Evolutionary conservation across 2,888 invertebrate species (phyloP).

Genomic region (Acrobasis repandana): DNA sequence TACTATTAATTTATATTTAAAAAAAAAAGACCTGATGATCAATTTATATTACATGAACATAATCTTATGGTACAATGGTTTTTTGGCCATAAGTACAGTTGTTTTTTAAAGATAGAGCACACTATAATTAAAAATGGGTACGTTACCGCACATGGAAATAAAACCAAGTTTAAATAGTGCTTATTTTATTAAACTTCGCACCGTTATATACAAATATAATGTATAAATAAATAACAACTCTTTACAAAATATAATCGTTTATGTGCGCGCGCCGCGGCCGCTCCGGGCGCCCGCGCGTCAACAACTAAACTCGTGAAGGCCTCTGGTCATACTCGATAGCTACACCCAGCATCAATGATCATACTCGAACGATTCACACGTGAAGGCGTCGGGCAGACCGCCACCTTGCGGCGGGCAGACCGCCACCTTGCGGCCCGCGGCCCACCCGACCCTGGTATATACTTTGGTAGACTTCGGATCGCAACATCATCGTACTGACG

Average conservation of each 20-base stretch:
- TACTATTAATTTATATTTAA: no score
- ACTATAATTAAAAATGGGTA: no score
- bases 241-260: slow-evolving; percentile 77
- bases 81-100: no score
- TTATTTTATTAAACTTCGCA: slow-evolving; percentile 77
- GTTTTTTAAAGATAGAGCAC: no score
- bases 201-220: slow-evolving; percentile 80
- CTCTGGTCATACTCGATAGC: slow-evolving; percentile 47
- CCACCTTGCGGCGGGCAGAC: no score
- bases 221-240: slow-evolving; percentile 81
- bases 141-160: no score
- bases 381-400: no score
- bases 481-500: background rate
- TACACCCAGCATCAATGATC: slow-evolving; percentile 24
- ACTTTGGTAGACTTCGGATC: background rate
- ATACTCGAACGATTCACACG: no score
- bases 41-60: no score
- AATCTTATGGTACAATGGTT: no score
- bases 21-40: no score
- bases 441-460: background rate
- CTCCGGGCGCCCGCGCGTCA: slow-evolving; percentile 37
- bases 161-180: slow-evolving; percentile 62
- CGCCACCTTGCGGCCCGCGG: no score
- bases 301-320: slow-evolving; percentile 65
- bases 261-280: slow-evolving; percentile 39